phyloP scores from a whole-genome alignment of 2,113 vertebrate genomes.

The Podarcis raffonei region DNA sequence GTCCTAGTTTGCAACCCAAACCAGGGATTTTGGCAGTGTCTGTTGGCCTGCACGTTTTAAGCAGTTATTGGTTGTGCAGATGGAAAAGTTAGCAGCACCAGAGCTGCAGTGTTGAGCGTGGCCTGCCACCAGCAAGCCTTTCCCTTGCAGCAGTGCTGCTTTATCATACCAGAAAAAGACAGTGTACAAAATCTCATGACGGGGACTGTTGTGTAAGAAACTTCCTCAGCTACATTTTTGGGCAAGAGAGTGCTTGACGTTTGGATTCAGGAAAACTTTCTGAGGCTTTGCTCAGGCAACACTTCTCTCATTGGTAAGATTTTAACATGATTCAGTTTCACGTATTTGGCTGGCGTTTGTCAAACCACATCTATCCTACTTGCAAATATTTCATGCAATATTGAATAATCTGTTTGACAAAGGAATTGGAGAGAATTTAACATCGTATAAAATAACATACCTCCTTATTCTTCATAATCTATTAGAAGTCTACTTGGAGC shows the following conservation, averaged over 20 bases:
- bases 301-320: slow-evolving; percentile 60
- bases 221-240: neutral
- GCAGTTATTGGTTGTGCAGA: neutral
- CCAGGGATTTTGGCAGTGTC: neutral
- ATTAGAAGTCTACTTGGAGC: neutral
- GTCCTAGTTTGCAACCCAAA: neutral
- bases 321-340: slow-evolving; percentile 60
- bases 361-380: slow-evolving; percentile 37
- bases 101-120: neutral
- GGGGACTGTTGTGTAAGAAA: neutral
- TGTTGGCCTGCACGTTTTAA: neutral
- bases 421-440: slow-evolving; percentile 38
- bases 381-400: slow-evolving; percentile 55
- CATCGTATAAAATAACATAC: slow-evolving; percentile 14
- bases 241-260: neutral
- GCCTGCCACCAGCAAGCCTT: neutral
- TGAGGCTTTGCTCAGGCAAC: slow-evolving; percentile 45
- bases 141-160: neutral
- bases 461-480: neutral
- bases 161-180: neutral
- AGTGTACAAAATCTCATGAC: neutral
- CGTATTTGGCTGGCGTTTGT: slow-evolving; percentile 42
- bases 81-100: neutral
- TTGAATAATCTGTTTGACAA: slow-evolving; percentile 60
- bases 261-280: neutral